Evolutionary conservation across 92 coral and sea anemone species (phyloP).

Genomic region (Epizoanthus scotinus): DNA sequence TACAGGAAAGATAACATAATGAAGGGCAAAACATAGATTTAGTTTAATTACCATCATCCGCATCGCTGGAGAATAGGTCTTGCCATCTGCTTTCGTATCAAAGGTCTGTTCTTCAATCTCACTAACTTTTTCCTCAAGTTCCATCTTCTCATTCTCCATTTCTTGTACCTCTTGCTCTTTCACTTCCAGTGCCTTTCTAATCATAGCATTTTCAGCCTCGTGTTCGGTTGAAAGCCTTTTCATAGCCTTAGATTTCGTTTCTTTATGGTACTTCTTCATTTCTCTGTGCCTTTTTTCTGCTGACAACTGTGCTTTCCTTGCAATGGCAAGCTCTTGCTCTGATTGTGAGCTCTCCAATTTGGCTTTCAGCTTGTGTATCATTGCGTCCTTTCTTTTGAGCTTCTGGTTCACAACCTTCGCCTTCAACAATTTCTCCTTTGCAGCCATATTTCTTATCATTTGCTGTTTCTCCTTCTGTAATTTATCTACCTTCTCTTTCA

Average conservation of each 20-base stretch:
- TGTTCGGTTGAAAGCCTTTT: neutral
- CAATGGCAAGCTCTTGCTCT: neutral
- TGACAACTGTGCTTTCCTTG: neutral
- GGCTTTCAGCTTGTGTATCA: neutral
- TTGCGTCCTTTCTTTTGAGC: neutral
- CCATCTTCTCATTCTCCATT: neutral
- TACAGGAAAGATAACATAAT: too few relatives aligned
- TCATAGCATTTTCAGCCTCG: neutral
- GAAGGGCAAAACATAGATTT: too few relatives aligned
- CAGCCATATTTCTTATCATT: neutral
- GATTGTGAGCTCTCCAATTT: constrained; percentile 7
- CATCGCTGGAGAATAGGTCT: too few relatives aligned
- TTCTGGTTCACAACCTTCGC: neutral
- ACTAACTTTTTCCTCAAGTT: too few relatives aligned
- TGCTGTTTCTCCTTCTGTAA: neutral
- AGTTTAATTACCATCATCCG: too few relatives aligned
- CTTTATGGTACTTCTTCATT: neutral
- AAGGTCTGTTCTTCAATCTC: too few relatives aligned
- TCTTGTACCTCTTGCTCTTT: neutral
- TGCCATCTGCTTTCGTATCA: too few relatives aligned
- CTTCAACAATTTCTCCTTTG: neutral
- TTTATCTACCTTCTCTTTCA: neutral
- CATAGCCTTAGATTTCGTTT: neutral
- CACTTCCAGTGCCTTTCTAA: neutral
- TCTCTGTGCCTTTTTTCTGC: neutral